These are phyloP conservation scores for Entomobrya proxima DNA, from an alignment of 2,888 invertebrate species.

Conservation along the genomic window DNA sequence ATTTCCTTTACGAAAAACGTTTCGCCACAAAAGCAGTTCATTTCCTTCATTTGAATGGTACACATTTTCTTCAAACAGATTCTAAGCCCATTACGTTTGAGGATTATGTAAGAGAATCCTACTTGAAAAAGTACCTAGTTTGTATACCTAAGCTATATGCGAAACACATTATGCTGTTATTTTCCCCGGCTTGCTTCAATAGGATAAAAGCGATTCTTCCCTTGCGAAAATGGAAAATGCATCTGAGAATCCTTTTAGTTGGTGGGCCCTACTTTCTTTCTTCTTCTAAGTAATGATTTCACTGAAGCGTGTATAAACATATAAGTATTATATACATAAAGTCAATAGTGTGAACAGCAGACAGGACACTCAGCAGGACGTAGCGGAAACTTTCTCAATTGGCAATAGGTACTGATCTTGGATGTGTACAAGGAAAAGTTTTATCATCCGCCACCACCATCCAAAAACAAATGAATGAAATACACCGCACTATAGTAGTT, in stretches of 20 bases:
- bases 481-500: not conserved
- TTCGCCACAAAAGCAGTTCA: slow-evolving; percentile 28
- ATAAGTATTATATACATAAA: not conserved
- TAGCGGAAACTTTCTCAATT: slow-evolving; percentile 9
- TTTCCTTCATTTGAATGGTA: not conserved
- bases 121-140: not conserved
- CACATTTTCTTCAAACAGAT: not conserved
- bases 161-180: not conserved
- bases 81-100: slow-evolving; percentile 11
- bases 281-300: not conserved
- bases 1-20: slow-evolving; percentile 24
- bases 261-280: not conserved
- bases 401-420: not conserved
- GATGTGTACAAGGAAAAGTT: slow-evolving; percentile 5
- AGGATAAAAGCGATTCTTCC: not conserved
- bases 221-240: not conserved
- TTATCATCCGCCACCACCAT: not conserved
- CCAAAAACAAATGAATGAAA: slow-evolving; percentile 16
- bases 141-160: not conserved
- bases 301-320: not conserved
- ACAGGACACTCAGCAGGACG: not conserved
- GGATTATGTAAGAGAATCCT: not conserved
- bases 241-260: not conserved
- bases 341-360: not conserved
- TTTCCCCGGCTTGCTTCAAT: not conserved